Evolutionary conservation across 2,113 vertebrate species (phyloP).

Genomic region (Ceyx cyanopectus): DNA sequence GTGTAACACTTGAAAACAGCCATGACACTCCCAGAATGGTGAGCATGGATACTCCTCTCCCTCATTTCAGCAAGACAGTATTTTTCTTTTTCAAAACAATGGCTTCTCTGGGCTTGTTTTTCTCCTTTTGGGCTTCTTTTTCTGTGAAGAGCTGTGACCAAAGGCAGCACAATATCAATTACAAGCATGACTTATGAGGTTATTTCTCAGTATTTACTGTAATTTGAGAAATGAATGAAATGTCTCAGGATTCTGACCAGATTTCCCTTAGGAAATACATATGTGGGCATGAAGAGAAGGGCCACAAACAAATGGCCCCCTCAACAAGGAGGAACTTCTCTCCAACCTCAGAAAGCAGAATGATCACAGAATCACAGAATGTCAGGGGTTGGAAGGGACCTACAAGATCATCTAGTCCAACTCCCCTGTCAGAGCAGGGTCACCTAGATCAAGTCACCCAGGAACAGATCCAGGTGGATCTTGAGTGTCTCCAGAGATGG

Average conservation of each 20-base stretch:
- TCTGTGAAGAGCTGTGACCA: neutral
- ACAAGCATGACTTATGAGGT: neutral
- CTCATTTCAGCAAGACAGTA: neutral
- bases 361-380: neutral
- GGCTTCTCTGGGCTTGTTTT: neutral
- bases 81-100: neutral
- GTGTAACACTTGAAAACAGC: neutral
- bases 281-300: neutral
- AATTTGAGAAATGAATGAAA: slow-evolving; percentile 53
- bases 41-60: neutral
- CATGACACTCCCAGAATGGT: neutral
- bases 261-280: neutral
- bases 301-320: neutral
- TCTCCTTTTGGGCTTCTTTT: neutral
- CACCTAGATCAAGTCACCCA: no score
- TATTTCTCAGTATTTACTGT: slow-evolving; percentile 36
- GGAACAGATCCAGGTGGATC: no score
- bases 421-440: no score
- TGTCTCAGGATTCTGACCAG: neutral
- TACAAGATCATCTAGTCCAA: no score
- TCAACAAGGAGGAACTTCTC: slow-evolving; percentile 36
- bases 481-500: no score
- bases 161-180: slow-evolving; percentile 3
- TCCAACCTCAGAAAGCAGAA: neutral
- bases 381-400: no score